These are phyloP conservation scores for Octodon degus DNA, from an alignment of 2,113 vertebrate genomes.

Conservation along the genomic window DNA sequence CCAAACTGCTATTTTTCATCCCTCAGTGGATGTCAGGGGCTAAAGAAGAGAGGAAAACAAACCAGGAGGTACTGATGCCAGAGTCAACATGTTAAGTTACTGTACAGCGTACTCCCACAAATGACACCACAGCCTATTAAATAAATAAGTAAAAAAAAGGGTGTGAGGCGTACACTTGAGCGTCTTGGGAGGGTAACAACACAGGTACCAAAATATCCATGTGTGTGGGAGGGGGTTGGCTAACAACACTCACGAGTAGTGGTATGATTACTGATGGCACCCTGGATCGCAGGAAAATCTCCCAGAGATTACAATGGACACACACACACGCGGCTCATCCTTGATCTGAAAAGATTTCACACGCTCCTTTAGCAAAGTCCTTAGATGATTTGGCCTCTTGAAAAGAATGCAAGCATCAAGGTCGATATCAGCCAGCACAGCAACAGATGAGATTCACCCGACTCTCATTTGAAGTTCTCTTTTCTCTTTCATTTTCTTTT, in stretches of 20 bases:
- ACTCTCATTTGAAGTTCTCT: not conserved
- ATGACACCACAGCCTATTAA: conserved; percentile 73
- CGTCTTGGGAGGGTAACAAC: conserved; percentile 75
- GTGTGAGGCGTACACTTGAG: conserved; percentile 57
- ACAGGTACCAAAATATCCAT: conserved; percentile 69
- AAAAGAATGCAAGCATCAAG: conserved; percentile 44
- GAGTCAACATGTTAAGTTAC: conserved; percentile 69
- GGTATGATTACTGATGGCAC: conserved; percentile 85
- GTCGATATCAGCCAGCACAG: conserved; percentile 10
- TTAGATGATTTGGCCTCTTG: conserved; percentile 79
- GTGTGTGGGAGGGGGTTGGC: conserved; percentile 64
- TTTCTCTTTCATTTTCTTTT: not conserved
- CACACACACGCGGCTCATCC: conserved; percentile 71
- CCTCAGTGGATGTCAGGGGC: conserved; percentile 51
- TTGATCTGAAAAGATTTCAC: conserved; percentile 77
- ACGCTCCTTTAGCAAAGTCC: conserved; percentile 74
- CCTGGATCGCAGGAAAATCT: conserved; percentile 87
- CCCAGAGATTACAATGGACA: conserved; percentile 87
- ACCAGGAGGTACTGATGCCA: conserved; percentile 21
- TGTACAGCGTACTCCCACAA: conserved; percentile 61
- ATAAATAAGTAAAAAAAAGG: conserved; percentile 84
- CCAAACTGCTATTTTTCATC: conserved; percentile 53
- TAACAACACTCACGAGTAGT: conserved; percentile 80
- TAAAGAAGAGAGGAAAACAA: conserved; percentile 16
- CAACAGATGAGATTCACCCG: not conserved